Base-by-base conservation (phyloP, 2,888 invertebrate species). In the Stegana nigrithorax region DNA sequence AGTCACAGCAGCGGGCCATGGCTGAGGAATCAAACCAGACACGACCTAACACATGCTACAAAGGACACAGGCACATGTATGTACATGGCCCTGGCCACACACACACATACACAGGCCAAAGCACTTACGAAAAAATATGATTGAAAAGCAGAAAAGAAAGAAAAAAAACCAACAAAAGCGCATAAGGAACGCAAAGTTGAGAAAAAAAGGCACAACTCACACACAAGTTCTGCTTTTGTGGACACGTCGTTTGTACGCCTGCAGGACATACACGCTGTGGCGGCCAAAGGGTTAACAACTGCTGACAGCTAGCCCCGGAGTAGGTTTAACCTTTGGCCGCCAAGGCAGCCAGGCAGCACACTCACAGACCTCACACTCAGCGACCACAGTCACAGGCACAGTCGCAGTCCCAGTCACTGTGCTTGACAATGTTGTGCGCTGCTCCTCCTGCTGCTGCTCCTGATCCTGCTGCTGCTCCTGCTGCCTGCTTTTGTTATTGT, bases 121-220 rank as follows among this genome's bases (percentile, higher is more conserved):
- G 65, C 75, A 77, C 64, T 6, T 39, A 39, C 4, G 6, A 39
- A 39, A n/a, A 14, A 39, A 39, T n/a, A 39, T 14, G 39, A 14
- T 39, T 39, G 14, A 39, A 39, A 39, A n/a, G 6, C 6, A 39
- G 14, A 39, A 39, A 39, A 39, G 39, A 39, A n/a, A 77, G 67
- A 73, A 73, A 75, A 63, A 61, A 65, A 68, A 71, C 73, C 71
- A 75, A 71, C 80, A 75, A 39, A 77, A 78, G 75, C 78, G 64
- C 60, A 36, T 59, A 56, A 39, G n/a, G 5, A 39, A 59, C 29
- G 29, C 19, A 58, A 21, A 45, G 45, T 45, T 58, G 25, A 14
- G 36, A 36, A 27, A 29, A 26, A 69, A 73, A 67, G 73, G 70
- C 78, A 70, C 70, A 62, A 50, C 50, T 59, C 45, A 14, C 53